A percentile compares a stretch with the other conserved stretches of the same genome.
Evolutionary conservation across 1,140 invertebrate species (phyloP).

Genomic region (Centruroides vittatus): DNA sequence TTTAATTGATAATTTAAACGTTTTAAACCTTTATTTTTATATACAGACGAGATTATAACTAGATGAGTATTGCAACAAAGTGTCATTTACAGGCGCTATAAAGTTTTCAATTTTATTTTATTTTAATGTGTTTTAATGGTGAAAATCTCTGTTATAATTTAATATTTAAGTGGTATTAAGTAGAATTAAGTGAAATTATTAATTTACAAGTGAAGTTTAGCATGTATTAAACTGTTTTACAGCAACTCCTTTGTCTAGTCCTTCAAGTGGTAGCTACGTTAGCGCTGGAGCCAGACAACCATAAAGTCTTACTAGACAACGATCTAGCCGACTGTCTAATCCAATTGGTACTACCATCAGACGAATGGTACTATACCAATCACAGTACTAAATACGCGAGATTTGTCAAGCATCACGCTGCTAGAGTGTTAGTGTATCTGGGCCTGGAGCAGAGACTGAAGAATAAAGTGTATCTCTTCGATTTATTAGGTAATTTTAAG

Average conservation of each 20-base stretch:
- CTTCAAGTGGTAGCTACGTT: constrained; percentile 48
- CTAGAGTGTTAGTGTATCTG: constrained; percentile 46
- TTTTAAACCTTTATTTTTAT: no score
- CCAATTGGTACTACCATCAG: constrained; percentile 50
- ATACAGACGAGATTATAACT: no score
- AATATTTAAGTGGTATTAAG: no score
- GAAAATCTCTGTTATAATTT: no score
- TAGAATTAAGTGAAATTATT: no score
- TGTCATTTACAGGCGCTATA: no score
- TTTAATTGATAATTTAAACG: no score
- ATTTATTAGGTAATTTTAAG: constrained; percentile 23
- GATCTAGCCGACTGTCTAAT: constrained; percentile 48
- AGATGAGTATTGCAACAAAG: no score
- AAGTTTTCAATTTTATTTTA: no score
- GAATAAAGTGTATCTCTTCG: constrained; percentile 38
- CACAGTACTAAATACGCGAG: constrained; percentile 52
- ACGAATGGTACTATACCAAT: constrained; percentile 61
- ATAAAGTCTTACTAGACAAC: constrained; percentile 39
- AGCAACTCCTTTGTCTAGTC: constrained; percentile 52
- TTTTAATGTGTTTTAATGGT: no score
- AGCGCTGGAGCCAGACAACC: constrained; percentile 42
- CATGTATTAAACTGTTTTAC: not conserved
- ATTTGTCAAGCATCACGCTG: constrained; percentile 55
- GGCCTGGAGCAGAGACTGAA: constrained; percentile 37
- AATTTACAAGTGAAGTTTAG: no score